phyloP scores from a whole-genome alignment of 2,113 vertebrate species.

The Cariama cristata region DNA sequence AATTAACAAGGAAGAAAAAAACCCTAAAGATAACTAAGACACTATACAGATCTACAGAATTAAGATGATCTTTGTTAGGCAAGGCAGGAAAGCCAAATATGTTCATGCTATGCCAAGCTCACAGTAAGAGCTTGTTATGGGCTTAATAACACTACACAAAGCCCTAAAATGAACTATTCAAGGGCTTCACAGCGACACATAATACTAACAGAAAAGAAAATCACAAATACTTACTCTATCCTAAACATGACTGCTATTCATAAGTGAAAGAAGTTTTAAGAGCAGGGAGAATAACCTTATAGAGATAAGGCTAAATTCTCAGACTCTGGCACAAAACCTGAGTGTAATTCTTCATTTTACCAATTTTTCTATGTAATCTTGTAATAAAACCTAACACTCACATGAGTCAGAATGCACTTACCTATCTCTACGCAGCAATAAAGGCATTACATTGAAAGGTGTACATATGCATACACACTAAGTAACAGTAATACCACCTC shows the following conservation, averaged over 20 bases:
- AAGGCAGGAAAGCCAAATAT: not conserved
- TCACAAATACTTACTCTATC: not conserved
- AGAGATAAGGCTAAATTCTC: not conserved
- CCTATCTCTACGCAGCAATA: not conserved
- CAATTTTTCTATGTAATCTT: not conserved
- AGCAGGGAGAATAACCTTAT: not conserved
- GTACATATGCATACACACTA: not conserved
- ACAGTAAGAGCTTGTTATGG: not conserved
- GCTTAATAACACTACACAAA: not conserved
- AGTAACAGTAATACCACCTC: not conserved
- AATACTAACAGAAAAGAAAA: not conserved
- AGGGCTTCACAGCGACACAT: not conserved
- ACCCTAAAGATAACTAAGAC: not conserved
- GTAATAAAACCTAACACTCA: not conserved
- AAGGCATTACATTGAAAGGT: accelerated
- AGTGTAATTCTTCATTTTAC: not conserved
- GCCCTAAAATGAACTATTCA: not conserved
- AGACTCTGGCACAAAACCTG: not conserved
- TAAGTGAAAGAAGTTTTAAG: not conserved
- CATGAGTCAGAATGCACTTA: accelerated
- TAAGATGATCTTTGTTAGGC: not conserved
- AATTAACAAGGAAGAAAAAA: not conserved
- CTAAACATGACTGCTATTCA: not conserved
- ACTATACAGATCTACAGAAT: not conserved
- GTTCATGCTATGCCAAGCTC: not conserved